Base-by-base conservation (phyloP, 2,888 invertebrate species). In the Lochmaea capreae region DNA sequence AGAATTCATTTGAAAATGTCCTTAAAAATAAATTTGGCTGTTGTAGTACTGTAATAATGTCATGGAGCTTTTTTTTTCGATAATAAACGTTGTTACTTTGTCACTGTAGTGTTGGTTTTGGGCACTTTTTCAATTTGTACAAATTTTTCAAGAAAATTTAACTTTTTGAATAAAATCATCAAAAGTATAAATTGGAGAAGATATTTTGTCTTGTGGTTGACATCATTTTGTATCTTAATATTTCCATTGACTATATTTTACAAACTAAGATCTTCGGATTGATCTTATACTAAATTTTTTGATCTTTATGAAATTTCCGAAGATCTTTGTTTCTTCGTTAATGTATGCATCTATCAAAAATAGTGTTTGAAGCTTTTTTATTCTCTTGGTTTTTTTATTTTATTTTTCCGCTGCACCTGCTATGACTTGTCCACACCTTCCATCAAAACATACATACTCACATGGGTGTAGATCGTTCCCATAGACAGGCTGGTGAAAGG, bases 401-500 rank as follows among this genome's bases (percentile, higher is more conserved):
- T 67, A 59, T 61, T 68, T 68, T 68, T 68, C 68, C 68, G 68
- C 62, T 62, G 68, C 68, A 68, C 61, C 62, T 62, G 49, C 22
- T 43, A 65, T 70, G 43, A 63, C 65, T 26, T 52, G 33, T 22
- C 63, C 33, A 65, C 49, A 59, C 12, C 65, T 39, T 5, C 39
- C 42, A 61, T 12, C 22, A 61, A 42, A 39, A 14, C 22, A 67
- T 9, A 43, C 59, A 58, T 4, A 62, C 26, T 16, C 33, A 62
- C 68, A 65, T 5, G 22, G 65, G 86, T 14, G 57, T 91, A 97
- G 96, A 94, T 95, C 88, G 94, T 97, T 86, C 94, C 96, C 83
- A 95, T 97, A 87, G 97, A 97, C 90, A 94, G 91, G 89, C 92
- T 99, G 91, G 96, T 98, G 88, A 98, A 98, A 91, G 98, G 97